phyloP scores from a whole-genome alignment of 2,888 invertebrate species.

The Conistra vaccinii region DNA sequence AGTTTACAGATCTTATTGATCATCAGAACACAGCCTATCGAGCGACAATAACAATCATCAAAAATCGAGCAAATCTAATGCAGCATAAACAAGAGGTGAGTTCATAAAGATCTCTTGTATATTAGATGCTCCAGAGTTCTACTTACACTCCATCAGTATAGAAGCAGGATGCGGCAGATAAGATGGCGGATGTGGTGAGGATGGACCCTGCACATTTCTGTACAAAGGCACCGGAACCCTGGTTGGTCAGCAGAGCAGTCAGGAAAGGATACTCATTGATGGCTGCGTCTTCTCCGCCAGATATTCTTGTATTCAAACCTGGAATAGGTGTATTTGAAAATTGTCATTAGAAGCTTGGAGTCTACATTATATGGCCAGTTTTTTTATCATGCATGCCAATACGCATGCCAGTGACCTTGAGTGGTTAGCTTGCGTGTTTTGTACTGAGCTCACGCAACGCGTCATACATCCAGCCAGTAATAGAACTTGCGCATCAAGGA shows the following conservation, averaged over 20 bases:
- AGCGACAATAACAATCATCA: not conserved
- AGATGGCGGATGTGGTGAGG: conserved; percentile 74
- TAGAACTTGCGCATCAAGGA: no score
- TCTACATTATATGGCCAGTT: not conserved
- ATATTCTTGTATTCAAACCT: conserved; percentile 71
- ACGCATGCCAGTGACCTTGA: no score
- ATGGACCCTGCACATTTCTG: conserved; percentile 83
- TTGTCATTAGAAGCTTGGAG: not conserved
- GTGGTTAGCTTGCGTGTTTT: no score
- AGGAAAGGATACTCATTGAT: conserved; percentile 79
- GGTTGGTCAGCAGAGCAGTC: conserved; percentile 75
- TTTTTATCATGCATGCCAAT: no score
- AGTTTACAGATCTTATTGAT: no score
- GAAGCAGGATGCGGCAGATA: conserved; percentile 84
- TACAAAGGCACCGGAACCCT: conserved; percentile 67
- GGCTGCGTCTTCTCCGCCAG: conserved; percentile 73
- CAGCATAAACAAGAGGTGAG: not conserved
- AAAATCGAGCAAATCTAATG: not conserved
- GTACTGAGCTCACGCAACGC: no score
- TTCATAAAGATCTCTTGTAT: not conserved
- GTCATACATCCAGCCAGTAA: no score
- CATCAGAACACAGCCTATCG: not conserved
- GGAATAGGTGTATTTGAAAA: conserved; percentile 5
- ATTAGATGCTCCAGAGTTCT: not conserved
- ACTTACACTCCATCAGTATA: conserved; percentile 75